Percentiles rank a stretch among this genome's conserved stretches.
Evolutionary conservation across 2,888 invertebrate species (phyloP).

Genomic region (Cephus runcator): DNA sequence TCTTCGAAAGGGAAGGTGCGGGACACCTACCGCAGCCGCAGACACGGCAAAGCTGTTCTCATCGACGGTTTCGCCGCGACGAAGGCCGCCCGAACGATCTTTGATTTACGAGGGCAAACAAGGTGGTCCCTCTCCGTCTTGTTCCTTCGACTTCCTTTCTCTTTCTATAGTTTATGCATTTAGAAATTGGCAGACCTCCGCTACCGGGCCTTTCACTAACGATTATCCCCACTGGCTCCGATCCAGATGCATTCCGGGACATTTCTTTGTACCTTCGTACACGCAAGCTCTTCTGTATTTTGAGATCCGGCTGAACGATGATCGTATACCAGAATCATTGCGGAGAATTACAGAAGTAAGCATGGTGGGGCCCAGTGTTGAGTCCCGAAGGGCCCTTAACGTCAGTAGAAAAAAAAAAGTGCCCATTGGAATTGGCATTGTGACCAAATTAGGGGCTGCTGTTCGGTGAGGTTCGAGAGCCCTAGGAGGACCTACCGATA

Average conservation of each 20-base stretch:
- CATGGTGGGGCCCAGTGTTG: background rate
- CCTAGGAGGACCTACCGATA: background rate
- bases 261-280: background rate
- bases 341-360: background rate
- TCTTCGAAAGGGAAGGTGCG: conserved; percentile 20
- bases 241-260: background rate
- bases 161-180: background rate
- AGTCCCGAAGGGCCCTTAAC: background rate
- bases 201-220: background rate
- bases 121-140: conserved; percentile 32
- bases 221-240: background rate
- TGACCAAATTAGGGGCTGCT: background rate
- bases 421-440: background rate
- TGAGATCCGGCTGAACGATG: background rate
- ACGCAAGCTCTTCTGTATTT: background rate
- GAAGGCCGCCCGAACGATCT: conserved; percentile 24
- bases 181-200: background rate
- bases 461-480: background rate
- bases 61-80: conserved; percentile 8
- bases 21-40: conserved; percentile 27
- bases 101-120: conserved; percentile 41
- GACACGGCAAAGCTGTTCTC: conserved; percentile 2
- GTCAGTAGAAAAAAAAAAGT: background rate
- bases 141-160: conserved; percentile 2
- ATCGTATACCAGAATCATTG: background rate